Evolutionary conservation across 2,113 vertebrate species (phyloP), one percentile per base, ranked within the genome.

Genomic region (Salvator merianae): DNA sequence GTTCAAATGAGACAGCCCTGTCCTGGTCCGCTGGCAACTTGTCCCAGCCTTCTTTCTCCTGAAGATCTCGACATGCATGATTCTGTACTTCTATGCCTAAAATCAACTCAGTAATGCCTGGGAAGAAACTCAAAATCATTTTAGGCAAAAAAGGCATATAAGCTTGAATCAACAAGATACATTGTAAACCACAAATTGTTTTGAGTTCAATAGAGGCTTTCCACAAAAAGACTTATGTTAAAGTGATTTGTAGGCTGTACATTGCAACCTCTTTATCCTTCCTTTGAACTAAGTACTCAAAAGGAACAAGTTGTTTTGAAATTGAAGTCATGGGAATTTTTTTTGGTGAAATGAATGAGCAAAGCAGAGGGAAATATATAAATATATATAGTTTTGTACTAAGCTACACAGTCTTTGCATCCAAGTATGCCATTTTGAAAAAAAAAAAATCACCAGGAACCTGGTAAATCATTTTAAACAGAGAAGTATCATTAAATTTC

Each of bases 381-480:
- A 7, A 79, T 62, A 79, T 62, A 78, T 72, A 59, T 71, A 72
- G 40, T 24, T 50, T 84, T 14, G 10, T 26, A 32, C 16, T 30
- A 72, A 71, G 43, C 34, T 71, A 78, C 47, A 55, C 50, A 59
- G 36, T 50, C 22, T 28, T 83, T n/a, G 50, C 28, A 70, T 77
- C 63, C 38, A 79, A 79, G 36, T 28, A 55, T 72, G 68, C 30
- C 53, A 63, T 18, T 24, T 5, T 86, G 90, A 84, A 89, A 91
- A 85, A 90, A 53, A 9, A 53, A 53, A 53, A 53, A 53, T 14
- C 2, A 82, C 63, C 73, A 83, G 71, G 40, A 88, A 84, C 40
- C 79, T 83, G 91, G 83, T 4, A 86, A 59, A 32, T 73, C 65
- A 63, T 86, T 93, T 87, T 90, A 78, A 76, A 34, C 72, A 55